Evolutionary conservation across 2,113 vertebrate species (phyloP), one percentile per base, ranked within the genome.

Genomic region (Nycticebus coucang): DNA sequence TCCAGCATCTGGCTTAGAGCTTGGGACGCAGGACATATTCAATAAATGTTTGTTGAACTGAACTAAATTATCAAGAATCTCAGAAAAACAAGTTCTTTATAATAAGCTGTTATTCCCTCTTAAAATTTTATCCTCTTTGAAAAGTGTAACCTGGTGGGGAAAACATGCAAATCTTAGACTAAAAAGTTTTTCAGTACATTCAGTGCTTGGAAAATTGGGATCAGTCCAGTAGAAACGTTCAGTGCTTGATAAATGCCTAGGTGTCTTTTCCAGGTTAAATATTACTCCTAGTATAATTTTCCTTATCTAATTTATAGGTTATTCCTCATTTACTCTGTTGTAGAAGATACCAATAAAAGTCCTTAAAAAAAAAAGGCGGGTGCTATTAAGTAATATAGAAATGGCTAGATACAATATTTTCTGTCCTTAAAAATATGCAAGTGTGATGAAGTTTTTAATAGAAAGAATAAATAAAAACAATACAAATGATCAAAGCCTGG

Each of bases 121-220:
- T 71, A 84, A 87, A 94, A 59, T 77, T 95, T 57, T 80, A 85
- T 78, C 71, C 88, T 45, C 53, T 97, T 91, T 86, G 68, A 15
- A 91, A 95, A 60, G 14, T 93, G 71, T 91, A 72, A 93, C 45
- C 45, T 50, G 10, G 22, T 92, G 66, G 86, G 24, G 55, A 91
- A 97, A 94, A 60, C 28, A 82, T 62, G 37, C 41, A 91, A 69
- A 5, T 87, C 66, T 88, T 84, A 74, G 19, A 15, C 0, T 78
- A 72, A 91, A 84, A 86, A 50, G 50, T 50, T 85, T 95, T 80
- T 66, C 57, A 78, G 33, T 57, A 64, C 33, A 21, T 72, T 71
- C 84, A 66, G 17, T 55, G 33, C 69, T 75, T 94, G 53, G 78
- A 93, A 95, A 83, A 89, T 41, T 72, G 45, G 55, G 28, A 57